Conservation (phyloP, 1,140 invertebrate species). For the Lepeophtheirus salmonis region DNA sequence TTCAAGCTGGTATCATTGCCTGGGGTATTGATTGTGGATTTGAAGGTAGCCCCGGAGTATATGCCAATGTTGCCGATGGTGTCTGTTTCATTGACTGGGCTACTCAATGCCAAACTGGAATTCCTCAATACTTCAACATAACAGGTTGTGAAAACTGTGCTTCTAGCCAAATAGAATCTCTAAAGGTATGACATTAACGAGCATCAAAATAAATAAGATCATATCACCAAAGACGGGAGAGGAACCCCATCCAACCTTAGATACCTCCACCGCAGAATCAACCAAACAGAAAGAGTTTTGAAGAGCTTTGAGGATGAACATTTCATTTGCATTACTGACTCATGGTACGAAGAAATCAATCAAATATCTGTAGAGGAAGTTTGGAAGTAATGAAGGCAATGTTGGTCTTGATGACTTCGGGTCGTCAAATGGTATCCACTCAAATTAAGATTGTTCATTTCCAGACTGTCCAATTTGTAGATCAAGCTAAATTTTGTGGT, state of each 20-base stretch:
- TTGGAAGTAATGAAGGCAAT: not conserved
- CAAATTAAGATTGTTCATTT: not conserved
- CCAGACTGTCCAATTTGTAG: not conserved
- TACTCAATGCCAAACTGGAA: slow-evolving; percentile 6
- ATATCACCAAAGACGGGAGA: not conserved
- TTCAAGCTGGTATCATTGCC: slow-evolving; percentile 45
- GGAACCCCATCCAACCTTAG: not conserved
- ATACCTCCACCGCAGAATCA: not conserved
- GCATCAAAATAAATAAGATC: not conserved
- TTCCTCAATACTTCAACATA: not conserved
- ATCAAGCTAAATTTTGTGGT: too few relatives aligned
- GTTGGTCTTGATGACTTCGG: too few relatives aligned
- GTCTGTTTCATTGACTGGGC: slow-evolving; percentile 17
- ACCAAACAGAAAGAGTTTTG: not conserved
- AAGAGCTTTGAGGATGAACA: not conserved
- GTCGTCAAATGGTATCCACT: too few relatives aligned
- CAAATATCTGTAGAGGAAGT: not conserved
- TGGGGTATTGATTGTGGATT: slow-evolving; percentile 48
- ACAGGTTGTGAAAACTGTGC: not conserved
- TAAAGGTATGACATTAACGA: not conserved
- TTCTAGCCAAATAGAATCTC: not conserved
- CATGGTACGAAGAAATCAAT: not conserved
- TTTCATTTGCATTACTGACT: not conserved
- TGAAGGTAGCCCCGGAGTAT: slow-evolving; percentile 47
- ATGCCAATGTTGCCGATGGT: slow-evolving; percentile 34